Evolutionary conservation across 2,888 invertebrate species (phyloP).

Genomic region (Nomada flava): DNA sequence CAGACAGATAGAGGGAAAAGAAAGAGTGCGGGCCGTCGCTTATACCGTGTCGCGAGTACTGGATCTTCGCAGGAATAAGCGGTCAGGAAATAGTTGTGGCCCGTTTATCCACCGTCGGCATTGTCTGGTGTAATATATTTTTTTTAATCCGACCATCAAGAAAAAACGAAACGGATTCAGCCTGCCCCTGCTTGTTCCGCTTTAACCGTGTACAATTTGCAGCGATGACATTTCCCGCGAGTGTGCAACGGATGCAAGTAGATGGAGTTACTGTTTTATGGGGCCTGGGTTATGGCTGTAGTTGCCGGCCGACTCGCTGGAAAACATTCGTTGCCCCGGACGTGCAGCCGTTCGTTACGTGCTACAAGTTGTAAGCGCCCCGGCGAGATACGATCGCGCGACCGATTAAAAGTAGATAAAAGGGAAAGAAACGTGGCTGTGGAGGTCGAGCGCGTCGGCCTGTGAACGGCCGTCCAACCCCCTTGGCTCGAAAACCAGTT

Average conservation of each 20-base stretch:
- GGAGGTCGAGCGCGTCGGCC: conserved; percentile 1
- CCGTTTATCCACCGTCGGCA: conserved; percentile 21
- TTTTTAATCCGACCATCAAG: conserved; percentile 61
- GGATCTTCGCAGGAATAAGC: conserved; percentile 12
- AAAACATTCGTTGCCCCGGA: conserved; percentile 45
- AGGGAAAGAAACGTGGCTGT: not conserved
- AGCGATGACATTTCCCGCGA: conserved; percentile 59
- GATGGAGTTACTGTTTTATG: conserved; percentile 66
- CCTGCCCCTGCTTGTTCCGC: conserved; percentile 41
- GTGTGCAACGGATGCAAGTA: conserved; percentile 55
- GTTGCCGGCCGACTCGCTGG: conserved; percentile 56
- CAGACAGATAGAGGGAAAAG: not conserved
- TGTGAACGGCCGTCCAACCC: not conserved
- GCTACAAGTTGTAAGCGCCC: conserved; percentile 36
- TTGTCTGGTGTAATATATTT: conserved; percentile 40
- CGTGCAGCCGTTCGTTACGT: conserved; percentile 44
- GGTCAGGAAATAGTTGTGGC: conserved; percentile 29
- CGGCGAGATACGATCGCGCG: conserved; percentile 39
- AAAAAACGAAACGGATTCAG: conserved; percentile 42
- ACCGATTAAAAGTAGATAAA: conserved; percentile 47
- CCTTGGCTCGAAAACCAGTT: conserved; percentile 29
- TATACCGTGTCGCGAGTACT: too few species aligned
- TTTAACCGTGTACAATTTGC: conserved; percentile 64
- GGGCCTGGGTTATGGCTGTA: conserved; percentile 58
- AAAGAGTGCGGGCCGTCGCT: not conserved